These are phyloP conservation scores for Pinna nobilis DNA, from an alignment of 1,140 invertebrate genomes.

Conservation along the genomic window DNA sequence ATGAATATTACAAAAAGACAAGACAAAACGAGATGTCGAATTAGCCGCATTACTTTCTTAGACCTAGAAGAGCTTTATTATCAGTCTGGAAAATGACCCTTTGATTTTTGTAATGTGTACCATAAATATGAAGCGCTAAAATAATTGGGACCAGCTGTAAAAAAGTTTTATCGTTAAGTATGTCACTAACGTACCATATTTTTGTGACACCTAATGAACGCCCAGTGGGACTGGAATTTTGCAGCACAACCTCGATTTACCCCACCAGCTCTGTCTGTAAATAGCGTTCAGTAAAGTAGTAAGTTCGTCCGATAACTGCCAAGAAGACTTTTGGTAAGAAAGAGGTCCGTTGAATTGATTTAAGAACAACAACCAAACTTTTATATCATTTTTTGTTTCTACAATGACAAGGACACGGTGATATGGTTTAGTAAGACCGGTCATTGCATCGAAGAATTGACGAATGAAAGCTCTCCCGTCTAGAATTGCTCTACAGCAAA, in stretches of 20 bases:
- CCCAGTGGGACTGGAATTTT: neutral
- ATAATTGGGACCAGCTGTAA: constrained; percentile 38
- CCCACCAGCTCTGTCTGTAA: constrained; percentile 27
- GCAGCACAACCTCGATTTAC: constrained; percentile 18
- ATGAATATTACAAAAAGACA: constrained; percentile 7
- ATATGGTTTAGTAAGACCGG: neutral
- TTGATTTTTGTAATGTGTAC: neutral
- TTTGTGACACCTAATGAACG: neutral
- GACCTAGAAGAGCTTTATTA: constrained; percentile 14
- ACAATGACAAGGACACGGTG: neutral
- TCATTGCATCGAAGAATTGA: constrained; percentile 33
- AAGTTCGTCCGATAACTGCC: neutral
- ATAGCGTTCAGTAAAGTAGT: too few species aligned
- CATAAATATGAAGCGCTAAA: constrained; percentile 25
- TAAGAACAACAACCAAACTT: constrained; percentile 30
- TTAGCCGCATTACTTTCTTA: constrained; percentile 8
- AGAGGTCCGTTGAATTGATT: constrained; percentile 19
- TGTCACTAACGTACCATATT: neutral
- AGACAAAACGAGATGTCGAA: neutral
- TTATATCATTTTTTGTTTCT: constrained; percentile 18
- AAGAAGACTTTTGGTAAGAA: neutral
- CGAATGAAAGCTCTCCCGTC: constrained; percentile 11
- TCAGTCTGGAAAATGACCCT: constrained; percentile 29
- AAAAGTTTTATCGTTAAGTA: constrained; percentile 22
- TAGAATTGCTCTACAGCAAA: constrained; percentile 23